These are phyloP conservation scores for Urocyon cinereoargenteus DNA, from an alignment of 2,797 vertebrate species.

Conservation along the genomic window DNA sequence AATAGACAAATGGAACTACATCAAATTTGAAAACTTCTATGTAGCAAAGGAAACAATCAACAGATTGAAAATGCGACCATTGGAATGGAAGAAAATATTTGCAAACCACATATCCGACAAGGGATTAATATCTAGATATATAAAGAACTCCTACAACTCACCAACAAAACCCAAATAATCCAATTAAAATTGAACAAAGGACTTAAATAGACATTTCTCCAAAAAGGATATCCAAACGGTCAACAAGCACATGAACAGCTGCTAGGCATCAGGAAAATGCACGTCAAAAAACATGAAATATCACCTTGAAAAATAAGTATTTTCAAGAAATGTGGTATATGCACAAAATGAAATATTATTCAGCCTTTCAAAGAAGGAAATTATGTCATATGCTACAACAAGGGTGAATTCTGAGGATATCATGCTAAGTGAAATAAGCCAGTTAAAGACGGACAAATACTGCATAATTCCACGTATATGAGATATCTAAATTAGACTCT, in stretches of 20 bases:
- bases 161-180: background rate
- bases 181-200: background rate
- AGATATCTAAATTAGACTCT: background rate
- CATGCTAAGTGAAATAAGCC: background rate
- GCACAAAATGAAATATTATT: background rate
- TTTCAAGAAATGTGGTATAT: background rate
- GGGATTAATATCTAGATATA: background rate
- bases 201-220: background rate
- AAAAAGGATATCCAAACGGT: background rate
- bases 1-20: background rate
- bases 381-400: background rate
- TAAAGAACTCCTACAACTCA: background rate
- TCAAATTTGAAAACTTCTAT: background rate
- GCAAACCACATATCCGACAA: background rate
- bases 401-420: background rate
- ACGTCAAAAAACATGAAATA: background rate
- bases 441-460: background rate
- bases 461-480: background rate
- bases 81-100: background rate
- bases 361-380: background rate
- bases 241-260: background rate
- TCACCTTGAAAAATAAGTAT: background rate
- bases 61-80: background rate
- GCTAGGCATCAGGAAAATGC: background rate
- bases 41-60: background rate